A percentile compares a stretch with the other conserved stretches of the same genome.
Conservation (phyloP, 2,113 vertebrate species). For the Cynopterus brachyotis region DNA sequence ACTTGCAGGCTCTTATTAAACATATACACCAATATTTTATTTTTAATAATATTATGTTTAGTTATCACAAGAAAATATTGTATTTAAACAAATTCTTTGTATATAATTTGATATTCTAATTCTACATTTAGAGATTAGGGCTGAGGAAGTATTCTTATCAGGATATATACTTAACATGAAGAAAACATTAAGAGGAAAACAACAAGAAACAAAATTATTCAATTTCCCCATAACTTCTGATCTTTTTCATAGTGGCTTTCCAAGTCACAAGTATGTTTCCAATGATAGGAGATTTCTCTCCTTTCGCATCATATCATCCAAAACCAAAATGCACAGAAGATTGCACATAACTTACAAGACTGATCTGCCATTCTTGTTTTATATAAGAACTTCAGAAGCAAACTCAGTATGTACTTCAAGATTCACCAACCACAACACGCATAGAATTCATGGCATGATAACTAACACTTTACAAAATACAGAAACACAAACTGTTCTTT, state of each 20-base stretch:
- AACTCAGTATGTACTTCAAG: not conserved
- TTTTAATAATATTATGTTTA: not conserved
- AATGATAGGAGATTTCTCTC: not conserved
- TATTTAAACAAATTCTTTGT: not conserved
- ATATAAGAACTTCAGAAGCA: not conserved
- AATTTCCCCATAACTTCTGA: not conserved
- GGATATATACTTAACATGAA: not conserved
- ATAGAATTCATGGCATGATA: not conserved
- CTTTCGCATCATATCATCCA: not conserved
- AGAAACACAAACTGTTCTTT: not conserved
- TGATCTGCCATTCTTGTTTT: not conserved
- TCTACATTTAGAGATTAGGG: not conserved
- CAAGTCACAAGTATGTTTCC: not conserved
- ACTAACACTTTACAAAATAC: not conserved
- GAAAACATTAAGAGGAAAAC: not conserved
- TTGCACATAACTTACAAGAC: not conserved
- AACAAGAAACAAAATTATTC: not conserved
- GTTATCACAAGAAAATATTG: not conserved
- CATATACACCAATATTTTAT: not conserved
- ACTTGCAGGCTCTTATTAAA: not conserved
- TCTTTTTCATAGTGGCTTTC: not conserved
- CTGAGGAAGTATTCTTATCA: not conserved
- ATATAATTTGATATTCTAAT: not conserved
- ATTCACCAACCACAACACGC: not conserved
- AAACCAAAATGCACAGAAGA: not conserved